Base-by-base conservation (phyloP, 2,888 invertebrate genomes). In the Odontocerum albicorne region DNA sequence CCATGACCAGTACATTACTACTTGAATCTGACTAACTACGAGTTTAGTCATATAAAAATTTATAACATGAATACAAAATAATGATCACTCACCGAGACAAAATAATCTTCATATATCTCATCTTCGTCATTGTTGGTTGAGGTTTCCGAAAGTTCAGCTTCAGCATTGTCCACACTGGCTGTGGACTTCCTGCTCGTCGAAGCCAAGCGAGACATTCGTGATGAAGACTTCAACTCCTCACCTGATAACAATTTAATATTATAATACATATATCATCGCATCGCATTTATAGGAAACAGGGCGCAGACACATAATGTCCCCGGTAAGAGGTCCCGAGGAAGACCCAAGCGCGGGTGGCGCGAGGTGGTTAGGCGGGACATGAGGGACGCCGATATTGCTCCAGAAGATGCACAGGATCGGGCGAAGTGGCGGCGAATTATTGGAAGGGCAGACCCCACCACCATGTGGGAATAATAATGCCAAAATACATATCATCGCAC, bases 41-140 rank as follows among this genome's bases (percentile, higher is more conserved):
- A n/a, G n/a, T n/a, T n/a, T n/a, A n/a, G n/a, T 27, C 10, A 7
- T 27, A 27, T 27, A 27, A 27, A 27, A 10, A 7, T 27, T 1
- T 12, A 42, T 17, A 8, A 42, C 4, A 20, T 42, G 2, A 22
- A 6, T 6, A 10, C 7, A 43, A 22, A 22, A 43, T 20, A 43
- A 43, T 15, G n/a, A 42, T 21, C 2, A 70, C 75, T 71, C 55
- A 89, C 88, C 10, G 92, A 83, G 60, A 86, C 85, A 68, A 98
- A 95, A 7, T 97, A 78, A 67, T 96, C 95, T 72, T 97, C 96
- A 66, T 87, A 88, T n/a, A 84, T 73, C 63, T 88, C 88, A 55
- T 92, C 90, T 62, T 92, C 91, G 38, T 84, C 82, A 64, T 83
- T 82, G 60, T 83, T 84, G 0, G 85, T 85, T 1, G 87, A 87